Percentiles rank a stretch among this genome's conserved stretches.
Conservation (phyloP, 2,888 invertebrate genomes). For the Stenolophus ochropezus region DNA sequence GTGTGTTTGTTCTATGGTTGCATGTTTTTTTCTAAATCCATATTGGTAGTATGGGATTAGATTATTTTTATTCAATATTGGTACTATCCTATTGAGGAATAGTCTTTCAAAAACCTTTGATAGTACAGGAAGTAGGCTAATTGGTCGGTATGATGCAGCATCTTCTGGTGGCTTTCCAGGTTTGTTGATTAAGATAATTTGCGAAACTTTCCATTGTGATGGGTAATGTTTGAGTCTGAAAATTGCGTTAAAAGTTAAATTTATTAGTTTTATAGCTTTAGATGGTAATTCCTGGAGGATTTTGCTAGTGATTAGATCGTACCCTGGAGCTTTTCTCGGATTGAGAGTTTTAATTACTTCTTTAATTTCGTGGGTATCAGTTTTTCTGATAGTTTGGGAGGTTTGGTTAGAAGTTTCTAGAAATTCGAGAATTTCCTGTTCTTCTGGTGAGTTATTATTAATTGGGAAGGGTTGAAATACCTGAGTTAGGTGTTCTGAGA, state of each 20-base stretch:
- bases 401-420: slow-evolving; percentile 56
- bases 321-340: not conserved
- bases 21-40: not conserved
- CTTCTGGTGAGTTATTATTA: slow-evolving; percentile 38
- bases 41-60: not conserved
- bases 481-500: not conserved
- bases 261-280: slow-evolving; percentile 47
- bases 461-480: too few relatives aligned
- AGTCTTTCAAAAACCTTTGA: too few relatives aligned
- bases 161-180: not conserved
- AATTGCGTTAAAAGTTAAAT: slow-evolving; percentile 56
- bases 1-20: slow-evolving; percentile 17
- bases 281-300: slow-evolving; percentile 62
- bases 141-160: not conserved
- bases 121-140: not conserved
- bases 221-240: slow-evolving; percentile 56
- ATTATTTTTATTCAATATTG: not conserved
- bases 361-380: slow-evolving; percentile 41
- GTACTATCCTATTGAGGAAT: not conserved
- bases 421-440: slow-evolving; percentile 45
- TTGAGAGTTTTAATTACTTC: not conserved
- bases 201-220: not conserved
- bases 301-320: slow-evolving; percentile 37
- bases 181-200: not conserved
- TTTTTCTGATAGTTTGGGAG: slow-evolving; percentile 25